Evolutionary conservation across 2,797 vertebrate genomes (phyloP).

Genomic region (Oryzias sinensis): DNA sequence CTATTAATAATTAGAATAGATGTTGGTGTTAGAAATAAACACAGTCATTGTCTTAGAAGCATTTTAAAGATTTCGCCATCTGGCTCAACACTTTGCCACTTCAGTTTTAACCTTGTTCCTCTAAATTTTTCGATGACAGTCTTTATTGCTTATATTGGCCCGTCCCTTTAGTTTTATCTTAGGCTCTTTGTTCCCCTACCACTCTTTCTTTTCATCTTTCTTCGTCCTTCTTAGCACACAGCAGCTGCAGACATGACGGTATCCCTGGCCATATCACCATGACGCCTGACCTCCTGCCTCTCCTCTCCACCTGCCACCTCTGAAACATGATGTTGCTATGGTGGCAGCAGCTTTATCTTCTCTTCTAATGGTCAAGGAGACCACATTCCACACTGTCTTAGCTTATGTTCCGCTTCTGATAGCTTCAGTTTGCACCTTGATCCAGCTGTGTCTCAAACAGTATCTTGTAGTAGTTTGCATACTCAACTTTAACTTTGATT

Average conservation of each 20-base stretch:
- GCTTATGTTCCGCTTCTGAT: constrained; percentile 21
- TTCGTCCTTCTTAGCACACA: constrained; percentile 29
- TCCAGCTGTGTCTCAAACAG: too few species aligned
- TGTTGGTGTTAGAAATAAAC: too few species aligned
- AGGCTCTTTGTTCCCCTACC: constrained; percentile 22
- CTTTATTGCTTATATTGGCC: not conserved
- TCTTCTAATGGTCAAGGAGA: constrained; percentile 36
- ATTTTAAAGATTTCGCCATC: too few species aligned
- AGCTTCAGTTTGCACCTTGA: not conserved
- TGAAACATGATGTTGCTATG: constrained; percentile 54
- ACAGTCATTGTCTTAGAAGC: too few species aligned
- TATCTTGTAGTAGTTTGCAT: too few species aligned
- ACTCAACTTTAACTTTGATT: too few species aligned
- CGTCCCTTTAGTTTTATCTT: constrained; percentile 14
- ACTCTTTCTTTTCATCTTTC: constrained; percentile 41
- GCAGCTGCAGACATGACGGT: constrained; percentile 70
- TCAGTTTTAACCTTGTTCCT: too few species aligned
- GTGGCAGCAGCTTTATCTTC: constrained; percentile 41
- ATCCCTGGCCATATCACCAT: constrained; percentile 42
- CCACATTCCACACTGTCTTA: constrained; percentile 30
- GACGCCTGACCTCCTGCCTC: constrained; percentile 64
- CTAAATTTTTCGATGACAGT: too few species aligned
- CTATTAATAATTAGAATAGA: too few species aligned
- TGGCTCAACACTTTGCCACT: too few species aligned
- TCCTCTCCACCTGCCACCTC: constrained; percentile 25